Conservation (phyloP, 2,888 invertebrate genomes). For the Pocota personata region DNA sequence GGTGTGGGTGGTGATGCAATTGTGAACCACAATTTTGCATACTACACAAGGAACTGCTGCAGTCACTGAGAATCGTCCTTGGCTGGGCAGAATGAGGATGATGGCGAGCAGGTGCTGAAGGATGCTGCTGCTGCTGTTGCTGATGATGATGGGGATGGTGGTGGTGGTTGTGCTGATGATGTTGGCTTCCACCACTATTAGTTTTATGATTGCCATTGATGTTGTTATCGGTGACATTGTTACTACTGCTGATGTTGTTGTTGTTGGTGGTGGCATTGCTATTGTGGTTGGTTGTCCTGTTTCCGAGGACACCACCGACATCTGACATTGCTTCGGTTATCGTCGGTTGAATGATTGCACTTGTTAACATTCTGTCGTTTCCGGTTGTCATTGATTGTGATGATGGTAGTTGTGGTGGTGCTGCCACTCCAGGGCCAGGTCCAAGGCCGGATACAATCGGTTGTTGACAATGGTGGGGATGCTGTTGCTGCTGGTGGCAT, state of each 20-base stretch:
- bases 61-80: conserved; percentile 69
- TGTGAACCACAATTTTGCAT: conserved; percentile 74
- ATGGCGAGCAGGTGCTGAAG: conserved; percentile 18
- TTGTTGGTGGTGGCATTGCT: conserved; percentile 73
- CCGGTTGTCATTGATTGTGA: conserved; percentile 80
- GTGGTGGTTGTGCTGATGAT: conserved; percentile 28
- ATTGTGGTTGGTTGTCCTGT: conserved; percentile 75
- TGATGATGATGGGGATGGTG: conserved; percentile 39
- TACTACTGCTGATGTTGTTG: conserved; percentile 76
- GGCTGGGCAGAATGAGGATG: conserved; percentile 41
- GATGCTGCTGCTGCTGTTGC: conserved; percentile 57
- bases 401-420: conserved; percentile 75
- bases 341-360: conserved; percentile 78
- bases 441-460: conserved; percentile 76
- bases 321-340: conserved; percentile 74
- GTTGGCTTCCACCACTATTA: conserved; percentile 73
- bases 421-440: conserved; percentile 63
- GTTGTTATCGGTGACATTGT: conserved; percentile 74
- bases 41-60: conserved; percentile 70
- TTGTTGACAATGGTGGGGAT: conserved; percentile 76
- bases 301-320: conserved; percentile 75
- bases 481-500: conserved; percentile 78
- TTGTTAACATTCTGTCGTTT: conserved; percentile 83
- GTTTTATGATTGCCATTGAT: conserved; percentile 74
- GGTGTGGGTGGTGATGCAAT: conserved; percentile 75